These are phyloP conservation scores for Aspidapion aeneum DNA, from an alignment of 2,888 invertebrate species.

Conservation along the genomic window DNA sequence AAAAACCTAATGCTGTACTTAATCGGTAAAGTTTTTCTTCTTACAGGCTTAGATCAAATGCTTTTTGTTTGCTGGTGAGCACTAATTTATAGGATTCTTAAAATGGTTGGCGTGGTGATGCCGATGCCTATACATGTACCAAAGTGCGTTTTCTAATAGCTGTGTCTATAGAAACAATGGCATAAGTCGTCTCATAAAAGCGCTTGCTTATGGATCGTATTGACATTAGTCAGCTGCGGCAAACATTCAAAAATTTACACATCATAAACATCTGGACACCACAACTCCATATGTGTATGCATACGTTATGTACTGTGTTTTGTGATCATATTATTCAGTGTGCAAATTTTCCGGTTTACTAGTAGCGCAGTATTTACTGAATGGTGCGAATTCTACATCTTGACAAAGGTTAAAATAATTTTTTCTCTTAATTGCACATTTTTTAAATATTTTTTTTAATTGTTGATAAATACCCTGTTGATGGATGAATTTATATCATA, in stretches of 20 bases:
- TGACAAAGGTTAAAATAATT: no score
- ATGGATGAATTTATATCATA: no score
- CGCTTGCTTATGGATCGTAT: neutral
- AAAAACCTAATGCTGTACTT: constrained; percentile 25
- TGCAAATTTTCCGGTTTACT: no score
- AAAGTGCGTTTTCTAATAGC: neutral
- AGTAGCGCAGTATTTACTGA: no score
- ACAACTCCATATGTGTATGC: no score
- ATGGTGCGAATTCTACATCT: no score
- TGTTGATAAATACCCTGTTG: no score
- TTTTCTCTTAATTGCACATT: no score
- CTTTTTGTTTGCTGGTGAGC: neutral
- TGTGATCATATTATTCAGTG: no score
- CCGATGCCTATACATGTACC: neutral
- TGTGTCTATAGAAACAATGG: neutral
- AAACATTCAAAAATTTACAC: neutral
- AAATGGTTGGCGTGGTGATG: neutral
- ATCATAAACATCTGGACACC: neutral
- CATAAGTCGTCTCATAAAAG: neutral
- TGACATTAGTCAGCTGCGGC: neutral
- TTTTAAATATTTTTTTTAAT: no score
- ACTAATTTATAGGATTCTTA: constrained; percentile 4
- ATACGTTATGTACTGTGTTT: no score
- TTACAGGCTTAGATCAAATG: neutral
- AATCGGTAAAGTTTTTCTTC: constrained; percentile 25